Evolutionary conservation across 2,888 invertebrate species (phyloP).

Genomic region (Slavum lentiscoides): DNA sequence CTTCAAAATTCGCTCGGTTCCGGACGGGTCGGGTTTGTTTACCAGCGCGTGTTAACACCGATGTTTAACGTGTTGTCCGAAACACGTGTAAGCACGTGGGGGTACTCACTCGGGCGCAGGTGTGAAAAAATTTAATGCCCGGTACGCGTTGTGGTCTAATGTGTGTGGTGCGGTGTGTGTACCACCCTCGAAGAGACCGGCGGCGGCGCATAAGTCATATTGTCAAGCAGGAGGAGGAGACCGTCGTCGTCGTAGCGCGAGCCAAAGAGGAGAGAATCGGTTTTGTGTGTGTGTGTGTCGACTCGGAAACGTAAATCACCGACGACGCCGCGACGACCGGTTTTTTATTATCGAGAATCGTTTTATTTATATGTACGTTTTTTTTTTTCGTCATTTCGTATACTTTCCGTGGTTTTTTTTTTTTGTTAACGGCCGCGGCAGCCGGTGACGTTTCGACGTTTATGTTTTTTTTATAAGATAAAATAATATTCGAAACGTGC

Average conservation of each 20-base stretch:
- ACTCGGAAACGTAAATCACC: constrained; percentile 48
- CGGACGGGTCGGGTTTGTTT: constrained; percentile 1
- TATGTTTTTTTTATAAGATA: background rate
- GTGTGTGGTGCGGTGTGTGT: background rate
- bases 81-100: constrained; percentile 51
- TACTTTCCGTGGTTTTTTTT: background rate
- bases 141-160: constrained; percentile 1
- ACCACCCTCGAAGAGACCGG: constrained; percentile 49
- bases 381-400: background rate
- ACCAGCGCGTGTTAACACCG: constrained; percentile 44
- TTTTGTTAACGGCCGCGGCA: background rate
- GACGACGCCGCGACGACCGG: constrained; percentile 28
- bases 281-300: too few relatives aligned
- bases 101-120: constrained; percentile 28
- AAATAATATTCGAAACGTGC: background rate
- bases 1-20: background rate
- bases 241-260: background rate
- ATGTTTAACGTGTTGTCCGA: constrained; percentile 43
- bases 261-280: background rate
- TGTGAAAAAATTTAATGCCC: constrained; percentile 40
- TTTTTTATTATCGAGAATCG: background rate
- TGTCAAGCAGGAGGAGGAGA: too few relatives aligned
- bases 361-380: background rate
- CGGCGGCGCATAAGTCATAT: constrained; percentile 42
- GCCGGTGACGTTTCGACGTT: background rate